Base-by-base conservation (phyloP, 2,797 vertebrate species). In the Synaphobranchus kaupii region DNA sequence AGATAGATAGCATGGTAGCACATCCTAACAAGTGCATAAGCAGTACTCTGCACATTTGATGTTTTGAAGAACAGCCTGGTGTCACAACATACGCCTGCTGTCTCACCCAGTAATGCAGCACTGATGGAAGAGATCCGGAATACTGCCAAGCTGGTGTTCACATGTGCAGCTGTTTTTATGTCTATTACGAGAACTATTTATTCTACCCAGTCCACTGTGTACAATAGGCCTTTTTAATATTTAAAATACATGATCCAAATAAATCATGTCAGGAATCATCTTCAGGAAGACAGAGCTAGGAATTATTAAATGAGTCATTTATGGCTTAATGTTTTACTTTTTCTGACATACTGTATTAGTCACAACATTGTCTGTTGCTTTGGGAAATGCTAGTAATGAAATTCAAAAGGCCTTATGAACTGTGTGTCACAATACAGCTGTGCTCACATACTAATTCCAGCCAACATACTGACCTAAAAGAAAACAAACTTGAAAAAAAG, bases 141-240 rank as follows among this genome's bases (percentile, higher is more conserved):
- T 34, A 31, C 31, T 12, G 28, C 31, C 68, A 73, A n/a, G 63
- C 63, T 68, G 13, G n/a, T 68, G 22, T 28, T 28, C 63, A n/a
- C 22, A 68, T 28, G 63, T 68, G 63, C 63, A 63, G 73, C 44
- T 47, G 85, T 25, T 81, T 54, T 58, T 58, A 58, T 20, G 56
- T 17, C 56, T 58, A 58, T 58, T 25, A 60, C 50, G 47, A 76
- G 39, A 81, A 81, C 63, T 68, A 87, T 83, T 68, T 80, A 52
- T 39, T 47, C 56, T 28, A 78, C 66, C 20, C 58, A 15, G 44
- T 22, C 66, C 58, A 28, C 58, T 87, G 76, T 86, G 78, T 50
- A 31, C 76, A 82, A 86, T 78, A 54, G 73, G 80, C 76, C 52
- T 81, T 66, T 63, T 28, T 34, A 12, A 73, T 31, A 73, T 31